phyloP scores from a whole-genome alignment of 2,888 invertebrate genomes.

The Oscheius sp. region DNA sequence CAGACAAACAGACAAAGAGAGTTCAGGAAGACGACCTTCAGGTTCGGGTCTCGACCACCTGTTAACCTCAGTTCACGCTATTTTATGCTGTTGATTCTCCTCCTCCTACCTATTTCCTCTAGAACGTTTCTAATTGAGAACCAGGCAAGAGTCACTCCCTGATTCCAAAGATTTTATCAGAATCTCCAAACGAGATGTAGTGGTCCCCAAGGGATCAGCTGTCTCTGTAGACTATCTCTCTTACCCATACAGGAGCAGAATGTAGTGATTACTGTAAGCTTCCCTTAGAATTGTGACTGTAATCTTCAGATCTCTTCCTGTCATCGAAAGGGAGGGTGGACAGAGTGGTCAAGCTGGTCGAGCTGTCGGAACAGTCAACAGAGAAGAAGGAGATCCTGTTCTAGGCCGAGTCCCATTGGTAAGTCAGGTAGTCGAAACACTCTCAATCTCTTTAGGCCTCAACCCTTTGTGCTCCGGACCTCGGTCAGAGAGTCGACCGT shows the following conservation, averaged over 20 bases:
- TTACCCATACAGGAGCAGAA: constrained; percentile 15
- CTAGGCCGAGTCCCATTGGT: constrained; percentile 12
- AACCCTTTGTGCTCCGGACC: constrained; percentile 19
- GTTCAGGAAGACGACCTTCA: too few relatives aligned
- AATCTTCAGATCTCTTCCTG: constrained; percentile 12
- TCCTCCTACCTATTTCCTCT: too few relatives aligned
- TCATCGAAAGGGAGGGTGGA: constrained; percentile 18
- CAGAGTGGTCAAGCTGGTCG: constrained; percentile 28
- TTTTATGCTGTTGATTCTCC: too few relatives aligned
- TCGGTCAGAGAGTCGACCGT: not conserved
- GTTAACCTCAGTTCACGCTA: too few relatives aligned
- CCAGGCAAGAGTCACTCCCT: too few relatives aligned
- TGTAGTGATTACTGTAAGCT: constrained; percentile 20
- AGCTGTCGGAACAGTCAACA: not conserved
- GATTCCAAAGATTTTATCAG: not conserved
- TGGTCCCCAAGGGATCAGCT: constrained; percentile 21
- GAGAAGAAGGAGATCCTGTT: constrained; percentile 19
- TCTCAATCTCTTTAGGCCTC: not conserved
- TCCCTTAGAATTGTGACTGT: not conserved
- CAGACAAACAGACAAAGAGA: too few relatives aligned
- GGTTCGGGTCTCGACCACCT: too few relatives aligned
- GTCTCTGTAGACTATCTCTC: constrained; percentile 5
- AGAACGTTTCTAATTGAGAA: too few relatives aligned
- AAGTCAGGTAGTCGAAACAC: not conserved
- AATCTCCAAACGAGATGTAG: constrained; percentile 5